phyloP scores from a whole-genome alignment of 2,888 invertebrate genomes.

The Macrosiphum euphorbiae region DNA sequence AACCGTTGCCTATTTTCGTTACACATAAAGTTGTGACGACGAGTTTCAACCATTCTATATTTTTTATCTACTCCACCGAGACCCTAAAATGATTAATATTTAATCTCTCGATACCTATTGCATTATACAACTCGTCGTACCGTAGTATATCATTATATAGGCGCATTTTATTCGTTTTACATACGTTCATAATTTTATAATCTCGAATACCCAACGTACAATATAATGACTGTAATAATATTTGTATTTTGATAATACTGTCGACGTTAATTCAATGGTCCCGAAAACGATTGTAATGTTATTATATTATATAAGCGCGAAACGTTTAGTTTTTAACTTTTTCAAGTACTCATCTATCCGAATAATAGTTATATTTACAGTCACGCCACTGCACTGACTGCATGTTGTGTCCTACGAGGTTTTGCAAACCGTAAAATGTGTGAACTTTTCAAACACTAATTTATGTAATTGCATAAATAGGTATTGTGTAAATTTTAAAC shows the following conservation, averaged over 20 bases:
- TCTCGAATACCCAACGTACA: not conserved
- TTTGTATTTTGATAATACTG: not conserved
- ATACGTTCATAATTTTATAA: not conserved
- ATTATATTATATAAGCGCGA: not conserved
- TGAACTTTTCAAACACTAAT: not conserved
- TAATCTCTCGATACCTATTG: not conserved
- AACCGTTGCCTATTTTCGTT: not conserved
- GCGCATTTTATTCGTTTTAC: not conserved
- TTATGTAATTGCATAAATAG: not conserved
- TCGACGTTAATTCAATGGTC: not conserved
- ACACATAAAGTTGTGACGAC: not conserved
- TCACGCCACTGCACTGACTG: not conserved
- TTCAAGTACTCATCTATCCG: not conserved
- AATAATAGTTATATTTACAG: not conserved
- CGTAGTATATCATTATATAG: not conserved
- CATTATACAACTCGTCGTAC: not conserved
- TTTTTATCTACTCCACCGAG: not conserved
- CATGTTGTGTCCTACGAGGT: not conserved
- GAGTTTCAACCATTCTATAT: not conserved
- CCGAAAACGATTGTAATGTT: not conserved
- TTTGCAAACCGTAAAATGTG: not conserved
- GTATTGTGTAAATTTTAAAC: not conserved
- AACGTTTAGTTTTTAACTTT: not conserved
- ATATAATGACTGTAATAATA: slow-evolving; percentile 1
- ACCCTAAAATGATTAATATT: not conserved